phyloP scores from a whole-genome alignment of 2,113 vertebrate genomes.

The Spheniscus mendiculus region DNA sequence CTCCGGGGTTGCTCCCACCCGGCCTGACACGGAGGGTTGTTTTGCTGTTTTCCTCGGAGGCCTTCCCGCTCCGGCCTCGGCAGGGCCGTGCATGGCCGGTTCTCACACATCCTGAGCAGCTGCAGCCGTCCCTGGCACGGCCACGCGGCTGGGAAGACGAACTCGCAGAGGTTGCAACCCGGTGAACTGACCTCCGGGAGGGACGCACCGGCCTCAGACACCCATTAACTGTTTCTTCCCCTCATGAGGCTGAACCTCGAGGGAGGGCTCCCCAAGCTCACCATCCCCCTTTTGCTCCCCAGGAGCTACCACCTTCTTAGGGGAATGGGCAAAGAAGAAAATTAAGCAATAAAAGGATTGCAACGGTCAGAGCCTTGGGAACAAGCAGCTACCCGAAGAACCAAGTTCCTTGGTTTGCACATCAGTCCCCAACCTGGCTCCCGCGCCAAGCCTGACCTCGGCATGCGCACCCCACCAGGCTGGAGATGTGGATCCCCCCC shows the following conservation, averaged over 20 bases:
- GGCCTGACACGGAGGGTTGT: not conserved
- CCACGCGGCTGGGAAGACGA: not conserved
- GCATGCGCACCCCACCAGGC: not conserved
- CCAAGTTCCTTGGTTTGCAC: not conserved
- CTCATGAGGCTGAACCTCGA: not conserved
- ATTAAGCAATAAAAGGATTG: not conserved
- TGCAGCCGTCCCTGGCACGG: not conserved
- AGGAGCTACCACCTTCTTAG: not conserved
- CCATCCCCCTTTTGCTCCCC: not conserved
- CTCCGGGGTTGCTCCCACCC: not conserved
- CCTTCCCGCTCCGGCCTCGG: not conserved
- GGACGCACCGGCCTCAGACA: not conserved
- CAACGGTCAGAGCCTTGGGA: accelerated
- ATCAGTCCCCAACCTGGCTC: not conserved
- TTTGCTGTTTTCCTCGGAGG: not conserved
- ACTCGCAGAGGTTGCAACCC: not conserved
- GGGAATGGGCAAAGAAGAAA: not conserved
- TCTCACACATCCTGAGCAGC: conserved; percentile 45
- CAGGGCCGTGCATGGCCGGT: not conserved
- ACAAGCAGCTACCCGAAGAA: not conserved
- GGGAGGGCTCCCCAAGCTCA: not conserved
- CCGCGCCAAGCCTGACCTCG: not conserved
- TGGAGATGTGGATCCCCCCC: not conserved
- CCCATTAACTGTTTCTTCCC: not conserved
- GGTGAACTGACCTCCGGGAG: not conserved